Base-by-base conservation (phyloP, 2,888 invertebrate species). In the Ichneumoninae sp. region DNA sequence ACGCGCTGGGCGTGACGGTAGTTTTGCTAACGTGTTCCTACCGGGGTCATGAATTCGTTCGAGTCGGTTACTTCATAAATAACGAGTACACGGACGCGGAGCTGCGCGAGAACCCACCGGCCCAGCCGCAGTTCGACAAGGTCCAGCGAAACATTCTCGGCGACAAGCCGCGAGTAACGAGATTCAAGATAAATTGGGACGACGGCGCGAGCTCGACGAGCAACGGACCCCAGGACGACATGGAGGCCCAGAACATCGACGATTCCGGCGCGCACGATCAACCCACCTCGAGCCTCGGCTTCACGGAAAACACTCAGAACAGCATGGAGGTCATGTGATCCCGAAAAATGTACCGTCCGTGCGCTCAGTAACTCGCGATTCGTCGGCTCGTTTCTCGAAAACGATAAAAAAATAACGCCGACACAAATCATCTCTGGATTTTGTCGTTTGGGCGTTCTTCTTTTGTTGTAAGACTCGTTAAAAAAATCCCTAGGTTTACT, bases 11-110 rank as follows among this genome's bases (percentile, higher is more conserved):
- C 16, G 99, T 99, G 1, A 99, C 99, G 0, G 99, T 99, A 1
- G 98, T 99, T 0, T 94, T 99, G 19, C 94, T 99, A 70, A 99
- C 99, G 1, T 99, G 99, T 94, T 98, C 98, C 0, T 99, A 99
- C 92, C 95, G 97, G 88, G 93, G 93, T 44, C 98, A 97, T 92
- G 99, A 99, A 94, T 99, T 99, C 93, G 98, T 99, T 1, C 95
- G 99, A 83, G 98, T 99, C 2, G 99, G 99, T 1, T 99, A 99
- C 94, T 99, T 99, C 93, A 99, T 99, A 80, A 99, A 99, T 92
- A 99, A 99, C 92, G 99, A 99, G 92, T 99, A 99, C 92, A 96
- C 95, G 4, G 99, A 99, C 90, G 97, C 97, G 0, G 99, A 99
- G 91, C 94, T 99, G 88, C 95, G 97, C 71, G 99, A 99, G 93